A percentile compares a stretch with the other conserved stretches of the same genome.
These are phyloP conservation scores for Phoenicopterus ruber DNA, from an alignment of 2,113 vertebrate genomes.

Conservation along the genomic window DNA sequence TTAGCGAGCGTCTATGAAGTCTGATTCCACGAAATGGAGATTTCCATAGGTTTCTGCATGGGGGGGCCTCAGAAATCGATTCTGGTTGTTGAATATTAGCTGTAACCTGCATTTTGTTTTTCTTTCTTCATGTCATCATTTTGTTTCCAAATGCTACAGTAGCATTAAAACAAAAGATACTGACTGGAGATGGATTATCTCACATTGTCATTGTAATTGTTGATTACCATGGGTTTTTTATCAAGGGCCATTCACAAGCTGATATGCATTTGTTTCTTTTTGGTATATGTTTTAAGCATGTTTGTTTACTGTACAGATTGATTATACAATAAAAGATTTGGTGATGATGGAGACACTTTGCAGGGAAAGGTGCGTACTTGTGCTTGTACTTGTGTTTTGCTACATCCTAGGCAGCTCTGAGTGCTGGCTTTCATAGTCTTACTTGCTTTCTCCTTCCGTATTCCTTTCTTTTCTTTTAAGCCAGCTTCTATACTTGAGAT, in stretches of 20 bases:
- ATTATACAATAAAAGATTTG: neutral
- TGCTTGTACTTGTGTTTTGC: neutral
- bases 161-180: neutral
- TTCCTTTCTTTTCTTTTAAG: neutral
- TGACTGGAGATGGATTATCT: neutral
- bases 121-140: neutral
- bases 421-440: neutral
- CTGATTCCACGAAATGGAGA: neutral
- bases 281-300: neutral
- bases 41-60: neutral
- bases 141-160: neutral
- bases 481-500: neutral
- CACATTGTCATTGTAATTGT: neutral
- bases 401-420: neutral
- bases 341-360: neutral
- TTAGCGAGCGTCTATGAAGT: rapidly evolving
- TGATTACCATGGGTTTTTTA: neutral
- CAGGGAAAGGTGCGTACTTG: neutral
- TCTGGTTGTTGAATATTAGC: neutral
- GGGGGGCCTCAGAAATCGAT: neutral
- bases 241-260: neutral
- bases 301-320: neutral
- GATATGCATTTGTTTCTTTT: neutral
- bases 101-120: neutral
- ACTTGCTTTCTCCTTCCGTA: neutral